Evolutionary conservation across 1,140 invertebrate genomes (phyloP).

Genomic region (Sitophilus oryzae): DNA sequence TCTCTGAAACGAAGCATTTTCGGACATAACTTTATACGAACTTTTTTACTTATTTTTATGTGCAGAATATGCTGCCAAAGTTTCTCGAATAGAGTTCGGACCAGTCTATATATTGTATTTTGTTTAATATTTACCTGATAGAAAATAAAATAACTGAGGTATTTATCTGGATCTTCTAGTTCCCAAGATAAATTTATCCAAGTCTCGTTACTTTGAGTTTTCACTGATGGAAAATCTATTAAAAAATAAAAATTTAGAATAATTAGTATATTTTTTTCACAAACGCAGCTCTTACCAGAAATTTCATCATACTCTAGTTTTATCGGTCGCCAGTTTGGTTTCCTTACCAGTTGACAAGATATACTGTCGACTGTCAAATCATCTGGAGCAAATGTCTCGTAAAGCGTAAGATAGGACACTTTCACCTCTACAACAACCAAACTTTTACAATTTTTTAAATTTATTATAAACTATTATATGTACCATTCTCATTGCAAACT

Average conservation of each 20-base stretch:
- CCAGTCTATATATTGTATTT: too few relatives aligned
- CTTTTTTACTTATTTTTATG: too few relatives aligned
- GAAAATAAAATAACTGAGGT: slow-evolving; percentile 32
- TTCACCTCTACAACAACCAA: slow-evolving; percentile 35
- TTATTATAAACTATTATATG: too few relatives aligned
- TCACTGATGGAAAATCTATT: slow-evolving; percentile 30
- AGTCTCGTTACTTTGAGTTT: slow-evolving; percentile 15
- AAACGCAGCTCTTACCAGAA: slow-evolving; percentile 24
- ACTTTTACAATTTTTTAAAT: too few relatives aligned
- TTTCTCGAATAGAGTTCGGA: too few relatives aligned
- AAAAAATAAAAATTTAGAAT: slow-evolving; percentile 2
- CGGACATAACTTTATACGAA: too few relatives aligned
- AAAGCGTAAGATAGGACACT: slow-evolving; percentile 26
- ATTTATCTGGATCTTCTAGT: slow-evolving; percentile 26
- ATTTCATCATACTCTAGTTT: slow-evolving; percentile 26
- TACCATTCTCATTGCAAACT: slow-evolving; percentile 36
- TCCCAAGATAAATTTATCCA: slow-evolving; percentile 30
- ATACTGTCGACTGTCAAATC: slow-evolving; percentile 16
- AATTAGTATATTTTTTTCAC: not conserved
- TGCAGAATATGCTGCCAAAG: too few relatives aligned
- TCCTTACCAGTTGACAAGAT: slow-evolving; percentile 29
- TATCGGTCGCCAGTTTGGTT: slow-evolving; percentile 30
- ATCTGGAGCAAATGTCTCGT: slow-evolving; percentile 15
- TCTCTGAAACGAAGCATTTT: too few relatives aligned
- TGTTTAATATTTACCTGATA: slow-evolving; percentile 30